A percentile compares a stretch with the other conserved stretches of the same genome.
These are phyloP conservation scores for Paralinhomoeus sp. DNA, from an alignment of 2,888 invertebrate species.

Conservation along the genomic window DNA sequence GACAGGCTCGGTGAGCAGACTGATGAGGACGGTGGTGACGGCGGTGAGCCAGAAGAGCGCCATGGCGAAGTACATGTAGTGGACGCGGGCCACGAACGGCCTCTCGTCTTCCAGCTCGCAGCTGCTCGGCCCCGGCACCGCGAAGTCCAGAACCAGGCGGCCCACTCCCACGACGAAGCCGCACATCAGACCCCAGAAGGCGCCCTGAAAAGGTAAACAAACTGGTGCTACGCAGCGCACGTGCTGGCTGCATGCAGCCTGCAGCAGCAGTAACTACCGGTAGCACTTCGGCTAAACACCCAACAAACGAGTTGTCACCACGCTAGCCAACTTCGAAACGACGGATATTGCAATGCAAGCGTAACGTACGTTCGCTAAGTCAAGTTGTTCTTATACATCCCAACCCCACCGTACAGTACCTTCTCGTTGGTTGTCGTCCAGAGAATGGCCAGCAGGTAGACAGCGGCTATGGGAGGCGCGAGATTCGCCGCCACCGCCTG, in stretches of 20 bases:
- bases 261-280: too few species aligned
- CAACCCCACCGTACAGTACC: too few species aligned
- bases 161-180: constrained; percentile 29
- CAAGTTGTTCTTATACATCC: too few species aligned
- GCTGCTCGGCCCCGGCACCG: constrained; percentile 28
- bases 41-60: constrained; percentile 28
- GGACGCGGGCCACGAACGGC: constrained; percentile 27
- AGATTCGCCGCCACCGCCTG: constrained; percentile 27
- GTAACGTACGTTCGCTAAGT: too few species aligned
- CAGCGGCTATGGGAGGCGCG: constrained; percentile 29
- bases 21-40: constrained; percentile 18
- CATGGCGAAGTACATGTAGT: constrained; percentile 33
- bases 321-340: too few species aligned
- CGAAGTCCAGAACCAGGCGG: constrained; percentile 30
- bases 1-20: constrained; percentile 19
- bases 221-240: too few species aligned
- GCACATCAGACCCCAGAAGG: constrained; percentile 31
- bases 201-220: constrained; percentile 27
- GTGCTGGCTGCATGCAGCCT: too few species aligned
- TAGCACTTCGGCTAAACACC: too few species aligned
- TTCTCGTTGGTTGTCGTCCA: constrained; percentile 27
- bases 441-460: constrained; percentile 26
- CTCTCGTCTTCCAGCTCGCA: constrained; percentile 26
- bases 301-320: too few species aligned
- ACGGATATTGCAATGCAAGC: too few species aligned